phyloP scores from a whole-genome alignment of 2,113 vertebrate species.

The Planiliza haematocheilus region DNA sequence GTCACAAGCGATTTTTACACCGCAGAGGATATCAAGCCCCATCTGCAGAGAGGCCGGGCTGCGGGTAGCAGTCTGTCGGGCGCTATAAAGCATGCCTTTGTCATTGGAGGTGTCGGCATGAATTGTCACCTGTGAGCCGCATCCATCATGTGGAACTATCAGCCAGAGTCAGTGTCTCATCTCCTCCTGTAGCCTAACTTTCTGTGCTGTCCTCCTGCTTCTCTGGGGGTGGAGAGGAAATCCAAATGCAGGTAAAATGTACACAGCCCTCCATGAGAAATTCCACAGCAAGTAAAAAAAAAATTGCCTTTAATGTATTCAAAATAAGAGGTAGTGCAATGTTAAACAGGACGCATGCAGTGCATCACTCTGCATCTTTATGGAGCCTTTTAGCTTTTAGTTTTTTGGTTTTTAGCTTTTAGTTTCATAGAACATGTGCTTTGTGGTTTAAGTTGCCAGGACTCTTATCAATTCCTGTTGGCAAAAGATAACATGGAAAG shows the following conservation, averaged over 20 bases:
- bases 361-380: not conserved
- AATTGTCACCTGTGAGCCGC: conserved; percentile 65
- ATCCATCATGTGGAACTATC: conserved; percentile 70
- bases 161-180: conserved; percentile 58
- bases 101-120: conserved; percentile 68
- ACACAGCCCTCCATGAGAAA: not conserved
- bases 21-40: conserved; percentile 41
- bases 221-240: not conserved
- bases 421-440: too few relatives aligned
- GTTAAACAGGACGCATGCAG: not conserved
- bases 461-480: too few relatives aligned
- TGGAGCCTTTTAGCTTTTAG: too few relatives aligned
- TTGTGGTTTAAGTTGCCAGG: too few relatives aligned
- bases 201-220: conserved; percentile 28
- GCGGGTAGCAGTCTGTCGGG: conserved; percentile 51
- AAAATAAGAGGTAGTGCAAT: not conserved
- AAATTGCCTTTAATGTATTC: not conserved
- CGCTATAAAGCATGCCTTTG: conserved; percentile 63
- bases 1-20: conserved; percentile 54
- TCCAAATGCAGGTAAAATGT: conserved; percentile 11
- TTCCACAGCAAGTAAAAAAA: not conserved
- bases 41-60: conserved; percentile 18
- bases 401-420: too few relatives aligned
- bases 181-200: conserved; percentile 28
- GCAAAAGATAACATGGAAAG: too few relatives aligned